Percentiles rank a stretch among this genome's conserved stretches.
Conservation (phyloP, 2,797 vertebrate species). For the Cichlasoma orientale region DNA sequence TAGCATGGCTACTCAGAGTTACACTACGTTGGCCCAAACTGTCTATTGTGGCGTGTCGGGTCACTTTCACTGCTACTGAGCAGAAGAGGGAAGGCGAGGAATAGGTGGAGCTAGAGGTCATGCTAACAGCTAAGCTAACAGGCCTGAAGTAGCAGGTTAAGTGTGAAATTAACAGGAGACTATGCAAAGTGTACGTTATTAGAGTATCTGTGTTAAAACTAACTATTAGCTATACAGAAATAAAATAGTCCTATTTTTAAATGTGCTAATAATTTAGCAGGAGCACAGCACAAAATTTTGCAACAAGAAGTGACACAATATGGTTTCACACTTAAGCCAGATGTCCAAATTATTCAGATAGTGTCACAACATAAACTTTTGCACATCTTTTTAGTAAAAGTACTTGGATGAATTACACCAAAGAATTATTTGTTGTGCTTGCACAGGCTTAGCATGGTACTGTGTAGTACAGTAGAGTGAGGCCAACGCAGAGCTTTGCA, state of each 20-base stretch:
- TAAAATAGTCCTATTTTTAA: neutral
- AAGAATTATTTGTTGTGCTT: neutral
- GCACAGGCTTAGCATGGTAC: too few species aligned
- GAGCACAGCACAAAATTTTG: too few species aligned
- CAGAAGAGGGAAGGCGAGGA: neutral
- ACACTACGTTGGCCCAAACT: neutral
- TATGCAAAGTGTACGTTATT: too few species aligned
- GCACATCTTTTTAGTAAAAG: neutral
- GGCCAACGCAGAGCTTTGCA: neutral
- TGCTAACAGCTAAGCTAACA: too few species aligned
- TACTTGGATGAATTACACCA: neutral
- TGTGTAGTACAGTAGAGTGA: neutral
- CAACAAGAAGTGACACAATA: too few species aligned
- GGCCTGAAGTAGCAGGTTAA: too few species aligned
- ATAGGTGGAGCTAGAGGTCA: neutral
- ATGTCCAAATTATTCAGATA: too few species aligned
- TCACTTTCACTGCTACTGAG: neutral
- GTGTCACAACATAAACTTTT: too few species aligned
- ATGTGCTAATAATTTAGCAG: neutral
- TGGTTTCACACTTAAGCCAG: too few species aligned
- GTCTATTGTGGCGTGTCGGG: neutral
- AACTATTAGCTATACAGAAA: neutral
- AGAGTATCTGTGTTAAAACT: too few species aligned
- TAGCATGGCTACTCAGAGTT: neutral
- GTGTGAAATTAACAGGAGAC: too few species aligned